Evolutionary conservation across 2,797 vertebrate genomes (phyloP).

Genomic region (Lithobates sylvaticus): DNA sequence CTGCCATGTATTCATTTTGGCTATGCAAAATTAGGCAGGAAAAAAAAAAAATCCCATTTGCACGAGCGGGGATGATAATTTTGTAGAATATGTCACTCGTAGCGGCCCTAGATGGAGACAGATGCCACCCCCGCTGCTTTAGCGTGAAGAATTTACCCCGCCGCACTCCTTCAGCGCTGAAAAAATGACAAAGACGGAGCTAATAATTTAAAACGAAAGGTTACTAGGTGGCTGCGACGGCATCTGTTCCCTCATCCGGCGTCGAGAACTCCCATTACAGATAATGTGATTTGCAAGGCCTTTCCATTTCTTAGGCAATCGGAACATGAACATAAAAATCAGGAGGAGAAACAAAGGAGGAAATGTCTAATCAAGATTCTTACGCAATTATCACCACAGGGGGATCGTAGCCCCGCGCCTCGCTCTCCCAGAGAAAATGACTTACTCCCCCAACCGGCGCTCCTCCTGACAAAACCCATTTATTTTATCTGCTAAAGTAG

Average conservation of each 20-base stretch:
- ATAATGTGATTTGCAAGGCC: constrained; percentile 42
- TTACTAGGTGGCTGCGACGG: constrained; percentile 36
- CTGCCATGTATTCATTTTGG: too few relatives aligned
- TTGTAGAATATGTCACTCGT: constrained; percentile 8
- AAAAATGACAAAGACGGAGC: constrained; percentile 21
- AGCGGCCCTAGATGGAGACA: constrained; percentile 24
- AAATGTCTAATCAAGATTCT: constrained; percentile 56
- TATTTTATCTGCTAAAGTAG: constrained; percentile 47
- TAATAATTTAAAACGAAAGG: constrained; percentile 49
- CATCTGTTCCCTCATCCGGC: constrained; percentile 44
- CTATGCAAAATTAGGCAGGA: too few relatives aligned
- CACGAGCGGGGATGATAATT: not conserved
- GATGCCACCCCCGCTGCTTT: constrained; percentile 35
- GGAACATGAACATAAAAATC: constrained; percentile 48
- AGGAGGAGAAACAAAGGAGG: constrained; percentile 37
- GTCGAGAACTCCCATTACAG: constrained; percentile 38
- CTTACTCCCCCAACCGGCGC: constrained; percentile 1
- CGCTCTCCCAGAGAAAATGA: constrained; percentile 20
- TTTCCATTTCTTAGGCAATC: constrained; percentile 2
- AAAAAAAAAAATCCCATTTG: not conserved
- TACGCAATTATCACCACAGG: constrained; percentile 52
- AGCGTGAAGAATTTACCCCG: constrained; percentile 35
- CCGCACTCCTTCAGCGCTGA: constrained; percentile 22
- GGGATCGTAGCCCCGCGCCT: constrained; percentile 8
- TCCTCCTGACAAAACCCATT: constrained; percentile 53